phyloP scores from a whole-genome alignment of 1,140 invertebrate genomes.

The Drosophila melanogaster region DNA sequence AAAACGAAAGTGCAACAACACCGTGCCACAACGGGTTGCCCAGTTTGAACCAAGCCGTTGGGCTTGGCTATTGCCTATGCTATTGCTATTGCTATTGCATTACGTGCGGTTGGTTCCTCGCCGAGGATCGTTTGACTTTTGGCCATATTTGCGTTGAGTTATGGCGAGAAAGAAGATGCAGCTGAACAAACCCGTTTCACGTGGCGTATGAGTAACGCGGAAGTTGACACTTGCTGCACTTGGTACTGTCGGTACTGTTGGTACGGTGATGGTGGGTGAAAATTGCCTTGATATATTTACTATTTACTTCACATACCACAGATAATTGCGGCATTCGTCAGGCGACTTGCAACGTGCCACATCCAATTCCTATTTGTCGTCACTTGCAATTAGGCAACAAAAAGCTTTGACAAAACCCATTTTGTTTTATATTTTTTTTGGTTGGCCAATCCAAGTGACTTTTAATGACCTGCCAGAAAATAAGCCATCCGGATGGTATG shows the following conservation, averaged over 20 bases:
- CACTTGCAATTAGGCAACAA: conserved; percentile 44
- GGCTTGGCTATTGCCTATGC: conserved; percentile 58
- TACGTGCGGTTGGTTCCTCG: conserved; percentile 53
- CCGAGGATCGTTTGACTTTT: conserved; percentile 79
- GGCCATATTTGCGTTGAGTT: conserved; percentile 77
- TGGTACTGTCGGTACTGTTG: conserved; percentile 17
- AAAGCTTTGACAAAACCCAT: conserved; percentile 53
- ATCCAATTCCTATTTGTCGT: conserved; percentile 7
- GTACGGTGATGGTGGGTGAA: conserved; percentile 65
- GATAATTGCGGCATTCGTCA: conserved; percentile 67
- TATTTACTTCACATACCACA: conserved; percentile 47
- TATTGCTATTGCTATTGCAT: conserved; percentile 45
- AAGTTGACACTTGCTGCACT: conserved; percentile 76
- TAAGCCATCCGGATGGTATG: conserved; percentile 34
- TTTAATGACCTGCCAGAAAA: conserved; percentile 47
- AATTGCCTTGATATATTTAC: conserved; percentile 72
- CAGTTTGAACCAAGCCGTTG: conserved; percentile 56
- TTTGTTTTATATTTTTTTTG: conserved; percentile 48
- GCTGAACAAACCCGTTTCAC: conserved; percentile 63
- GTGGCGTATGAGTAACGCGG: conserved; percentile 77
- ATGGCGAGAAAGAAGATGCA: conserved; percentile 74
- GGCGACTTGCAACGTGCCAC: not conserved
- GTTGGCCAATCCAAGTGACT: conserved; percentile 63
- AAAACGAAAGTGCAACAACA: conserved; percentile 76
- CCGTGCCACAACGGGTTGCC: conserved; percentile 51